Percentiles rank a stretch among this genome's conserved stretches.
These are phyloP conservation scores for Drosophila sechellia DNA, from an alignment of 1,140 invertebrate species.

Conservation along the genomic window DNA sequence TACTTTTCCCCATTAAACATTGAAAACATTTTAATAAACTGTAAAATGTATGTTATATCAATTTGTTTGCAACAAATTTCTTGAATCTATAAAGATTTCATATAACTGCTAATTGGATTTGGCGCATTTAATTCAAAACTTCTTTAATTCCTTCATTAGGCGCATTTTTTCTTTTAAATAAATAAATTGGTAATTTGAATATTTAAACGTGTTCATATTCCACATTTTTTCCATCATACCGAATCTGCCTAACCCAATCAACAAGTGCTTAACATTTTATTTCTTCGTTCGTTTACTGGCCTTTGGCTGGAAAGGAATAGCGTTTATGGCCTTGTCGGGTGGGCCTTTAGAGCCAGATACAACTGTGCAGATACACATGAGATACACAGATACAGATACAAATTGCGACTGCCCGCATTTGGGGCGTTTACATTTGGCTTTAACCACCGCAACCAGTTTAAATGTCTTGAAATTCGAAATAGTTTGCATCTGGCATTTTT, in stretches of 20 bases:
- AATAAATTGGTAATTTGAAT: neutral
- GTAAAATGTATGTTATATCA: neutral
- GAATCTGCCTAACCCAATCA: constrained; percentile 25
- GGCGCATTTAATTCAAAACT: neutral
- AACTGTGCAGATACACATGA: constrained; percentile 18
- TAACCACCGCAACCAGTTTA: constrained; percentile 51
- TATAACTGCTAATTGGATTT: neutral
- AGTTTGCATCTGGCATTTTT: constrained; percentile 41
- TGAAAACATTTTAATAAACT: neutral
- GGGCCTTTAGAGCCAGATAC: constrained; percentile 41
- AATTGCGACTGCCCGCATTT: constrained; percentile 52
- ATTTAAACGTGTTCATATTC: neutral
- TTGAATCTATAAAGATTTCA: neutral
- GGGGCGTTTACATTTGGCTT: constrained; percentile 66
- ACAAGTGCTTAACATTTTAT: constrained; percentile 47
- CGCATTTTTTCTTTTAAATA: neutral
- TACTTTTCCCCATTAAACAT: neutral
- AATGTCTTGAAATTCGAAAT: constrained; percentile 41
- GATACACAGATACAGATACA: constrained; percentile 28
- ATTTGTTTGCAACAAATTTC: neutral
- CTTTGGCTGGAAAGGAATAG: constrained; percentile 32
- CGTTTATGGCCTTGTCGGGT: constrained; percentile 69
- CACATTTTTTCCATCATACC: neutral
- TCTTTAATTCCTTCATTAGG: neutral
- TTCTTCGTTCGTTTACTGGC: constrained; percentile 8